Base-by-base conservation (phyloP, 2,888 invertebrate species). In the Luperina testacea region DNA sequence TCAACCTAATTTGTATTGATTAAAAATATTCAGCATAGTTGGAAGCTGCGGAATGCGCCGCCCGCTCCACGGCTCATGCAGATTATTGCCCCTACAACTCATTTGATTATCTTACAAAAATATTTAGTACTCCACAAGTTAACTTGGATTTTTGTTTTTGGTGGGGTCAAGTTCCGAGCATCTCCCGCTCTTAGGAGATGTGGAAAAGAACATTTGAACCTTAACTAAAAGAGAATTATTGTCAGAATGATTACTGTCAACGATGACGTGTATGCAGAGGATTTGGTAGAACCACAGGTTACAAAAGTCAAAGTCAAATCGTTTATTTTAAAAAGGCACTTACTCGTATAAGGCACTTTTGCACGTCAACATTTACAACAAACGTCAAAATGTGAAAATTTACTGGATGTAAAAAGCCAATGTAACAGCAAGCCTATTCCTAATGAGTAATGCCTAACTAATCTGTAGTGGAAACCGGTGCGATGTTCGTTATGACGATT, bases 21-120 rank as follows among this genome's bases (percentile, higher is more conserved):
- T 97, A 97, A 97, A 97, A 97, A 97, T 97, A 96, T 96, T 97
- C 95, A 93, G 94, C 96, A 97, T 97, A 96, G 96, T 97, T 97
- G 90, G 84, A 89, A 88, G 89, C 91, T 80, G 82, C 79, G 94
- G 95, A 94, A 95, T 94, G 89, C 91, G 80, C 87, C 88, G 82
- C 72, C 83, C 88, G 79, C 87, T 72, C 83, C 78, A 75, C 73
- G 90, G 87, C 91, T 91, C 90, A 93, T 92, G 93, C 92, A 92
- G 91, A 94, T 92, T 94, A 94, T 94, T 94, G 89, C 86, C 87
- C 79, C 74, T 63, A 80, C 82, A 82, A 89, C 90, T 88, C 86
- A 89, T 88, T 91, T 92, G 91, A 92, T 92, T 92, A 93, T 92
- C 91, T 92, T 87, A 89, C 77, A 88, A 91, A 90, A 91, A 91